A percentile compares a stretch with the other conserved stretches of the same genome.
phyloP scores from a whole-genome alignment of 2,888 invertebrate genomes.

The Cetonia aurata region DNA sequence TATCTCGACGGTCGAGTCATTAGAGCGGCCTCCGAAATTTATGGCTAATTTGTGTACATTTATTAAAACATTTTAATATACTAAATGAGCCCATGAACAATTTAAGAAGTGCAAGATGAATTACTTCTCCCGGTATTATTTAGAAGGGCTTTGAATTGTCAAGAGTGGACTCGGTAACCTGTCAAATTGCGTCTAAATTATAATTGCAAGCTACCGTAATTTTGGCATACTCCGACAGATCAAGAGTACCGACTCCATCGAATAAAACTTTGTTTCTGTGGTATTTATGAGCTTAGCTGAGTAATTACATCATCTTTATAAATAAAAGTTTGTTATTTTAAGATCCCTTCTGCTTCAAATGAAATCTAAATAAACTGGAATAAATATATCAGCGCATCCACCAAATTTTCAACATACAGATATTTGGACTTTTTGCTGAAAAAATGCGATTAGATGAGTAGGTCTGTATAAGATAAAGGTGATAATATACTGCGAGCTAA shows the following conservation, averaged over 20 bases:
- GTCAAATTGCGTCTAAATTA: background rate
- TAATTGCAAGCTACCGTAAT: background rate
- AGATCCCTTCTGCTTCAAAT: too few species aligned
- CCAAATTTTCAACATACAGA: too few species aligned
- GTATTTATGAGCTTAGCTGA: too few species aligned
- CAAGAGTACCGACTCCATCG: background rate
- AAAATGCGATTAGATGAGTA: too few species aligned
- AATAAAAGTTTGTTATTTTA: too few species aligned
- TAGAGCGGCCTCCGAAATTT: background rate
- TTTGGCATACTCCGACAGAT: background rate
- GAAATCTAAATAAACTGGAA: too few species aligned
- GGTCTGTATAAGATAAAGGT: too few species aligned
- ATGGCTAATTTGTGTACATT: background rate
- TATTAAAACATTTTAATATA: background rate
- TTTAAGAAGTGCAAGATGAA: background rate
- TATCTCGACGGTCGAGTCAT: background rate
- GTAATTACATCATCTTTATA: too few species aligned
- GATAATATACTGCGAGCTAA: too few species aligned
- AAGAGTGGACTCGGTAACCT: background rate
- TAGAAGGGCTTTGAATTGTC: conserved; percentile 9
- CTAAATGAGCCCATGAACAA: conserved; percentile 3
- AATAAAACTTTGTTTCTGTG: background rate
- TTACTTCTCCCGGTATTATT: background rate
- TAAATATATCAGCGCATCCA: too few species aligned
- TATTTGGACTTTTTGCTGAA: too few species aligned